Percentiles rank a stretch among this genome's conserved stretches.
Conservation (phyloP, 2,888 invertebrate species). For the Aspidapion aeneum region DNA sequence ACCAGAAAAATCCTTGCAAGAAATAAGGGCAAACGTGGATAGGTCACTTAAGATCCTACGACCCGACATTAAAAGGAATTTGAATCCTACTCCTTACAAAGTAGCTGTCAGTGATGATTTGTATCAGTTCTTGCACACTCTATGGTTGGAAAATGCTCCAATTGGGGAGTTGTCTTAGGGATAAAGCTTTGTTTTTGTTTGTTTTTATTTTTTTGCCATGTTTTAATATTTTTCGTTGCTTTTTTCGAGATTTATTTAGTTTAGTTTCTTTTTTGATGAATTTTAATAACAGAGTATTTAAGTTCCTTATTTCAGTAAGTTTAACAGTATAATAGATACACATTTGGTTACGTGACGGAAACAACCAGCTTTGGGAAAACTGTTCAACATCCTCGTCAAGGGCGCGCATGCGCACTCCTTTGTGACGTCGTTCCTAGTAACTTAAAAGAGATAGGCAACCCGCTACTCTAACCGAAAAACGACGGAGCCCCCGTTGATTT, state of each 20-base stretch:
- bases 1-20: constrained; percentile 65
- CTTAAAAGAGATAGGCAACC: constrained; percentile 55
- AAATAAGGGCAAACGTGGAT: constrained; percentile 74
- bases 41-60: constrained; percentile 77
- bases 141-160: constrained; percentile 97
- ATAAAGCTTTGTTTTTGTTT: too few species aligned
- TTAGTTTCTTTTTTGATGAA: too few species aligned
- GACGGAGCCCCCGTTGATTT: constrained; percentile 54
- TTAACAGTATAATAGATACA: too few species aligned
- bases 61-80: constrained; percentile 88
- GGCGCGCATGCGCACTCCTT: constrained; percentile 99
- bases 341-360: too few species aligned
- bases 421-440: constrained; percentile 86
- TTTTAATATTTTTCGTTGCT: too few species aligned
- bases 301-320: too few species aligned
- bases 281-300: too few species aligned
- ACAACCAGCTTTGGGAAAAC: too few species aligned
- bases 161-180: constrained; percentile 87
- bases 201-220: too few species aligned
- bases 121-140: constrained; percentile 90
- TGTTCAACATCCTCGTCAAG: constrained; percentile 93
- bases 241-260: too few species aligned
- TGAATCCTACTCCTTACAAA: constrained; percentile 99
- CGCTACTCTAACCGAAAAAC: constrained; percentile 38
- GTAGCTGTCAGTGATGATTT: constrained; percentile 90